These are phyloP conservation scores for Cliona cf. orientalis DNA, from an alignment of 37 sponge, comb jelly and placozoan genomes.

Conservation along the genomic window DNA sequence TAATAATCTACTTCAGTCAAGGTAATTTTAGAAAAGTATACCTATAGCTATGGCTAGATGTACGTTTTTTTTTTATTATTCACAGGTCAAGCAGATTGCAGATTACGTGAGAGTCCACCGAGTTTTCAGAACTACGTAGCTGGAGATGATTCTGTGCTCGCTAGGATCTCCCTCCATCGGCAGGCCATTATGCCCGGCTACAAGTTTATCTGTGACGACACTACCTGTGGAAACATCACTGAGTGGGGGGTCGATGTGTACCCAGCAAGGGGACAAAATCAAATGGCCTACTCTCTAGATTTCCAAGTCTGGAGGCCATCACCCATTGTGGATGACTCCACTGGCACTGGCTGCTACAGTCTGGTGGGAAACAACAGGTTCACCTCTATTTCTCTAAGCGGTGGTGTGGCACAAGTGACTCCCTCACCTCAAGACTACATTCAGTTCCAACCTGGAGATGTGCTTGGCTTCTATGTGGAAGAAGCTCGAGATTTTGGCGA, in stretches of 20 bases:
- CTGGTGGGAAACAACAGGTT: conserved; percentile 32
- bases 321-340: background rate
- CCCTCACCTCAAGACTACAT: conserved; percentile 14
- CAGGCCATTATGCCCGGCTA: conserved; percentile 25
- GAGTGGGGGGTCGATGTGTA: conserved; percentile 4
- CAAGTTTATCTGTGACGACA: conserved; percentile 11
- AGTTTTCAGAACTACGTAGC: too few species aligned
- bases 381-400: background rate
- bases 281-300: background rate
- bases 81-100: too few species aligned
- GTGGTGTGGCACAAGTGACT: conserved; percentile 1
- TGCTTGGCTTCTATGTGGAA: conserved; percentile 40
- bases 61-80: too few species aligned
- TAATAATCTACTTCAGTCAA: too few species aligned
- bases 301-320: conserved; percentile 63
- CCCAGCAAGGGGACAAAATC: background rate
- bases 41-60: too few species aligned
- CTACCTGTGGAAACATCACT: conserved; percentile 16
- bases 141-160: too few species aligned
- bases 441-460: conserved; percentile 38
- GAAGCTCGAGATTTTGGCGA: too few species aligned
- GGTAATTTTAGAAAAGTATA: too few species aligned
- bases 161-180: too few species aligned
- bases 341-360: conserved; percentile 9
- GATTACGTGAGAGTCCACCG: too few species aligned